A percentile compares a stretch with the other conserved stretches of the same genome.
These are phyloP conservation scores for Plestiodon gilberti DNA, from an alignment of 2,113 vertebrate species.

Conservation along the genomic window DNA sequence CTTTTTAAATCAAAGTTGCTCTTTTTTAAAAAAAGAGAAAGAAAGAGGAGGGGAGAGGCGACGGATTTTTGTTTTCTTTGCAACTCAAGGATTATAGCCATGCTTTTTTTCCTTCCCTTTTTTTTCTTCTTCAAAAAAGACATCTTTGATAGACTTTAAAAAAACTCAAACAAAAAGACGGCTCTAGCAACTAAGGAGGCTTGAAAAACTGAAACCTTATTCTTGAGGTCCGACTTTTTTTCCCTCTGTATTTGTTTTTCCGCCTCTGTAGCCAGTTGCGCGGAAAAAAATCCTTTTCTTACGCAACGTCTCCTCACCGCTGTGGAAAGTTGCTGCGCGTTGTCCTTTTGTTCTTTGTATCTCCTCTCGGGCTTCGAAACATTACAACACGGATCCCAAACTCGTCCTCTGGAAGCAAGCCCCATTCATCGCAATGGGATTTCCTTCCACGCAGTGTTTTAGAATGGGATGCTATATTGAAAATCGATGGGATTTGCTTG, in stretches of 20 bases:
- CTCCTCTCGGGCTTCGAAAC: background rate
- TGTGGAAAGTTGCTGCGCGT: background rate
- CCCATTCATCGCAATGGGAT: background rate
- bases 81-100: constrained; percentile 17
- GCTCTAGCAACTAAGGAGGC: background rate
- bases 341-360: background rate
- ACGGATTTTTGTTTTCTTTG: constrained; percentile 26
- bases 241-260: background rate
- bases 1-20: constrained; percentile 57
- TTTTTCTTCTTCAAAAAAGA: background rate
- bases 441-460: background rate
- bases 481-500: background rate
- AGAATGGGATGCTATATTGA: background rate
- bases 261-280: background rate
- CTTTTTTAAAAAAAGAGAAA: background rate
- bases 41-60: background rate
- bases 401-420: background rate
- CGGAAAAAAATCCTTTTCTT: background rate
- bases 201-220: background rate
- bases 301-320: background rate
- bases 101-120: background rate
- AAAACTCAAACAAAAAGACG: background rate
- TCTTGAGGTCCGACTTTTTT: background rate
- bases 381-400: too few species aligned
- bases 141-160: background rate